A percentile compares a stretch with the other conserved stretches of the same genome.
phyloP scores from a whole-genome alignment of 2,888 invertebrate genomes.

The Lithosia quadra region DNA sequence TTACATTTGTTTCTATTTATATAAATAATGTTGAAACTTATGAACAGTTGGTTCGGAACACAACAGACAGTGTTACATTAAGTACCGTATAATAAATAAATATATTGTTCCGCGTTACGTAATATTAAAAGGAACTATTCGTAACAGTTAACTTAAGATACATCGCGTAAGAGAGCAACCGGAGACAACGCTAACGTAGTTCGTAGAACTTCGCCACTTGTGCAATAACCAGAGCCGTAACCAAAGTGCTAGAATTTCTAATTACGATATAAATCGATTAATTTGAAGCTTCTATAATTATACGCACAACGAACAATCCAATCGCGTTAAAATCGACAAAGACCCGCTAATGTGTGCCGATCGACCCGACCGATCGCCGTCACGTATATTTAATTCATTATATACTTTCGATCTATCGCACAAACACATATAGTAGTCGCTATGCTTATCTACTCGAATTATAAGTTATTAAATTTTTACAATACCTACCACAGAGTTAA shows the following conservation, averaged over 20 bases:
- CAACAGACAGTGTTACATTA: constrained; percentile 68
- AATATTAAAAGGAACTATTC: constrained; percentile 65
- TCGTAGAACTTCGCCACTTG: constrained; percentile 63
- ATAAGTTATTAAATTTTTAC: constrained; percentile 81
- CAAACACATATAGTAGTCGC: constrained; percentile 81
- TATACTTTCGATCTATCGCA: constrained; percentile 78
- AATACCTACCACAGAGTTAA: constrained; percentile 82
- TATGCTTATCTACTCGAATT: constrained; percentile 81
- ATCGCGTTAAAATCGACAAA: constrained; percentile 72
- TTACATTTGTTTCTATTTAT: constrained; percentile 72
- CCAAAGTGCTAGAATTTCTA: constrained; percentile 81
- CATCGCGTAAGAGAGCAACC: constrained; percentile 71
- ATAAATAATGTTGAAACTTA: constrained; percentile 72
- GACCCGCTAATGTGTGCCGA: constrained; percentile 62
- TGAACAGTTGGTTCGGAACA: constrained; percentile 67
- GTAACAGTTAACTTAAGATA: constrained; percentile 54
- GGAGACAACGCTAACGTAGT: constrained; percentile 66
- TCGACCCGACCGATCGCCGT: constrained; percentile 62
- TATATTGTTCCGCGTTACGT: constrained; percentile 56
- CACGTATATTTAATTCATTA: constrained; percentile 65
- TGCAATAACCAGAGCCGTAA: constrained; percentile 74
- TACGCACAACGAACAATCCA: constrained; percentile 75
- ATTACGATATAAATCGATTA: constrained; percentile 79
- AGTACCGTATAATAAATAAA: constrained; percentile 75
- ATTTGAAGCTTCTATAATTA: constrained; percentile 82